Base-by-base conservation (phyloP, 2,888 invertebrate species). In the Mactromeris polynyma region DNA sequence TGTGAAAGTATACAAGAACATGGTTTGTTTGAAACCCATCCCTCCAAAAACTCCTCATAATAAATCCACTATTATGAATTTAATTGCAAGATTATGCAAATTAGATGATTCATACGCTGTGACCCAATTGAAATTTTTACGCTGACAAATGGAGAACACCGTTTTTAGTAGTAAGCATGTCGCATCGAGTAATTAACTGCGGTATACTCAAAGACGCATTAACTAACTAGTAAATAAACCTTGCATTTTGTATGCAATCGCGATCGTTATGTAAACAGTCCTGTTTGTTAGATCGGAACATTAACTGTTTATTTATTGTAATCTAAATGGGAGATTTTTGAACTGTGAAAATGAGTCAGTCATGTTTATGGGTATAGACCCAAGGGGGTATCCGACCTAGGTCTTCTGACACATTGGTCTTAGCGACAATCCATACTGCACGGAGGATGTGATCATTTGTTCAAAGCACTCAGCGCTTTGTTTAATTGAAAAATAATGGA, bases 41-140 rank as follows among this genome's bases (percentile, higher is more conserved):
- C 73, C 73, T 73, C 17, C 73, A 73, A 73, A 73, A 73, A 26
- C 33, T 33, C 3, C 26, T 58, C 36, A 33, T 36, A 14, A 73
- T 73, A 73, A 64, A 73, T 26, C 6, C 73, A 36, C 73, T 73
- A 73, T 73, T 73, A 73, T 73, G 73, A 73, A 73, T 33, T 73
- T 73, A 33, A 73, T 73, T 73, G 73, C 73, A 14, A 73, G 73
- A 73, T 73, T 73, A 73, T 73, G 73, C 36, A 33, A 73, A 73
- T 73, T 17, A 17, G 31, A 73, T 73, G 73, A 73, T 73, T 73
- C 73, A 73, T 33, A 33, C 11, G 11, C 19, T 73, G 17, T 73
- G 73, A 73, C 73, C 73, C 36, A 73, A 73, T 36, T 73, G 73
- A 73, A 36, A 36, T 9, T 11, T 73, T 73, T 36, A 26, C 9